phyloP scores from a whole-genome alignment of 2,113 vertebrate species.

The Cynopterus brachyotis region DNA sequence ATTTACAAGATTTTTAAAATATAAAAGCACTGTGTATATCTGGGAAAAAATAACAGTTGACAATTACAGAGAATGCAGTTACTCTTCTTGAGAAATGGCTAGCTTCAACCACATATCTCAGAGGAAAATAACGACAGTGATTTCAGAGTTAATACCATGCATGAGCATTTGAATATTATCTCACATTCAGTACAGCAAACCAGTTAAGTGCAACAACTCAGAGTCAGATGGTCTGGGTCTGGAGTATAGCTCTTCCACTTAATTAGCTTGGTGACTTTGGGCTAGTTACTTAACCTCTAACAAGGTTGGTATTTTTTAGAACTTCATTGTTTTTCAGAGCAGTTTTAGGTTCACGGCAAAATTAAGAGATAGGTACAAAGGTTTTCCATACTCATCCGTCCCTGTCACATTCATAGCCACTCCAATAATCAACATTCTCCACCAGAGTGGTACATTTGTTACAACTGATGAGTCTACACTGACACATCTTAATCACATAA shows the following conservation, averaged over 20 bases:
- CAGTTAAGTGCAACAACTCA: not conserved
- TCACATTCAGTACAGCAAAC: not conserved
- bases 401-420: not conserved
- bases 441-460: not conserved
- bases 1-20: conserved; percentile 10
- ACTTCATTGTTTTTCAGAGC: not conserved
- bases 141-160: conserved; percentile 1
- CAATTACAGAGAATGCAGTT: not conserved
- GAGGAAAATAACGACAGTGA: not conserved
- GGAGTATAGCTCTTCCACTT: not conserved
- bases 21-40: not conserved
- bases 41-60: not conserved
- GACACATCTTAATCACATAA: not conserved
- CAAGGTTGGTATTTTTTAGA: not conserved
- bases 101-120: not conserved
- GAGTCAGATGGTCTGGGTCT: not conserved
- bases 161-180: not conserved
- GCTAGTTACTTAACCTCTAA: not conserved
- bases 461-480: not conserved
- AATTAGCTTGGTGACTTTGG: not conserved
- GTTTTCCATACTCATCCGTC: not conserved
- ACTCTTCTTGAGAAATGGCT: conserved; percentile 2
- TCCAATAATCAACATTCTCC: not conserved
- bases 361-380: not conserved
- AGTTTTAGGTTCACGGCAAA: not conserved